These are phyloP conservation scores for Idaea aversata DNA, from an alignment of 2,888 invertebrate genomes.

Conservation along the genomic window DNA sequence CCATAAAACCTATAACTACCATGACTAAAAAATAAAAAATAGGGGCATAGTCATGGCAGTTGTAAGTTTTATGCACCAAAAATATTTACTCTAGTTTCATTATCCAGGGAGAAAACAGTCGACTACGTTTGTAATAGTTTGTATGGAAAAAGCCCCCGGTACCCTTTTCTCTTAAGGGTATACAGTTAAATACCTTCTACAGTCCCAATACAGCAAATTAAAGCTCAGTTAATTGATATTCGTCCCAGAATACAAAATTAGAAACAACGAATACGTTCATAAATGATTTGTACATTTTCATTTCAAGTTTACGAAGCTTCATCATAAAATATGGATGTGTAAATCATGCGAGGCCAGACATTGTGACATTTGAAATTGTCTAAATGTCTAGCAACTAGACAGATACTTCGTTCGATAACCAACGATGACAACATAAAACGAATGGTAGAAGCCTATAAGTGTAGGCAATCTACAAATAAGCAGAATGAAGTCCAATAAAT, in stretches of 20 bases:
- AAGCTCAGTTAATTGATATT: not conserved
- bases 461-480: conserved; percentile 1
- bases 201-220: not conserved
- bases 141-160: no score
- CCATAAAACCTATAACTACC: no score
- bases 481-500: not conserved
- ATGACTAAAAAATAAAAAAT: no score
- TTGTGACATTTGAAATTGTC: not conserved
- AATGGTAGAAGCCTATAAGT: not conserved
- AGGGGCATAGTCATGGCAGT: no score
- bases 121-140: no score
- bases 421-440: not conserved
- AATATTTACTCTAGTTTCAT: no score
- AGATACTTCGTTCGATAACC: not conserved
- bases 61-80: no score
- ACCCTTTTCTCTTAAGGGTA: no score
- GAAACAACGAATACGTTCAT: no score
- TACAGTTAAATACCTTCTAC: not conserved
- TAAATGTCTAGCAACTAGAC: not conserved
- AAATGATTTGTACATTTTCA: not conserved
- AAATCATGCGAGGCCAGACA: not conserved
- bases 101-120: no score
- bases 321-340: not conserved
- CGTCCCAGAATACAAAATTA: not conserved
- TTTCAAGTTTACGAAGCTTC: not conserved